phyloP scores from a whole-genome alignment of 2,888 invertebrate genomes.

The Leucophenga maculata region DNA sequence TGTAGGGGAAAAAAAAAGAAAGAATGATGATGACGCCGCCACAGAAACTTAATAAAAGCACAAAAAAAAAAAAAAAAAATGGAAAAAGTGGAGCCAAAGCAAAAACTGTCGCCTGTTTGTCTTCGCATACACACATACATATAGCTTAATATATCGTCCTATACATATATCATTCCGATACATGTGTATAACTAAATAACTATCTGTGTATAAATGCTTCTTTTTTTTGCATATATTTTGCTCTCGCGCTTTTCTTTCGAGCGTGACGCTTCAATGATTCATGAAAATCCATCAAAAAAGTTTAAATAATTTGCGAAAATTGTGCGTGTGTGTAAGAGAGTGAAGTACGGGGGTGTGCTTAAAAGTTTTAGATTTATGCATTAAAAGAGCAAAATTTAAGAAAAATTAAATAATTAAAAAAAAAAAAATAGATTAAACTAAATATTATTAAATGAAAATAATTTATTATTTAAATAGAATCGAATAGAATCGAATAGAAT shows the following conservation, averaged over 20 bases:
- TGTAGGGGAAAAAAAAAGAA: conserved; percentile 5
- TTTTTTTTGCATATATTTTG: conserved; percentile 36
- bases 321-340: not conserved
- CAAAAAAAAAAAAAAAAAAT: conserved; percentile 47
- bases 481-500: too few species aligned
- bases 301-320: conserved; percentile 35
- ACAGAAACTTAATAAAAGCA: conserved; percentile 29
- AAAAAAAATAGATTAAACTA: too few species aligned
- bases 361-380: too few species aligned
- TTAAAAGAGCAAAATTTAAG: too few species aligned
- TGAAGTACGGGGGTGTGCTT: not conserved
- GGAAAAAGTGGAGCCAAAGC: conserved; percentile 33
- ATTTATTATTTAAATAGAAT: too few species aligned
- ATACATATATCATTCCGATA: not conserved
- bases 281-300: conserved; percentile 62
- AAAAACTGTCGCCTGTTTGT: conserved; percentile 52
- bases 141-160: not conserved
- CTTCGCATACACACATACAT: not conserved
- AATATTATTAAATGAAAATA: too few species aligned
- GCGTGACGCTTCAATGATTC: conserved; percentile 67
- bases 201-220: conserved; percentile 38
- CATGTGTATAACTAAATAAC: conserved; percentile 3
- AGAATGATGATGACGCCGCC: not conserved
- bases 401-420: too few species aligned
- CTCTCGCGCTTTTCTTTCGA: conserved; percentile 55